A percentile compares a stretch with the other conserved stretches of the same genome.
Conservation (phyloP, 2,888 invertebrate genomes). For the Drosophila trichaetosa region DNA sequence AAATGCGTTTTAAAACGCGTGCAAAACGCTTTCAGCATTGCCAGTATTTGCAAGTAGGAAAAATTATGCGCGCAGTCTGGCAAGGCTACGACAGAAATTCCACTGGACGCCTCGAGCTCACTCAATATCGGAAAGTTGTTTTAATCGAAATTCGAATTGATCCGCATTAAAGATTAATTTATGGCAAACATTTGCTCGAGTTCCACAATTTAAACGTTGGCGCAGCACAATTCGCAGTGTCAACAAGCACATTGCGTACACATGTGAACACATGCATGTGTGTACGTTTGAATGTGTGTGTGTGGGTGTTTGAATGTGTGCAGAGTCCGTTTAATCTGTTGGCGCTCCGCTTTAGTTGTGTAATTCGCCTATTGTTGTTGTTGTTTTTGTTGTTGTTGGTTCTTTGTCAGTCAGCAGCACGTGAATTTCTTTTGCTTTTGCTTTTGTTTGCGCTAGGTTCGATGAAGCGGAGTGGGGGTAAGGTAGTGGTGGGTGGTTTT, state of each 20-base stretch:
- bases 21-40: constrained; percentile 26
- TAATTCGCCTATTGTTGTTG: constrained; percentile 16
- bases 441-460: constrained; percentile 10
- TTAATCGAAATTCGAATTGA: neutral
- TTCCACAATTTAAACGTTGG: neutral
- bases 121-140: neutral
- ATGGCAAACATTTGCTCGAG: constrained; percentile 5
- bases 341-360: constrained; percentile 42
- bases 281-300: neutral
- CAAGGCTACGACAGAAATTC: neutral
- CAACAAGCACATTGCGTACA: neutral
- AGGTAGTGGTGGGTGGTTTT: neutral
- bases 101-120: neutral
- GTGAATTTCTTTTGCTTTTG: constrained; percentile 17
- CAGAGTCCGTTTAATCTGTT: constrained; percentile 21
- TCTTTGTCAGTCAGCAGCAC: constrained; percentile 30
- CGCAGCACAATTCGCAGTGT: neutral
- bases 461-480: neutral
- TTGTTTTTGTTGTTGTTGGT: neutral
- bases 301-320: neutral
- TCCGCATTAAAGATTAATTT: constrained; percentile 10
- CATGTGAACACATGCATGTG: neutral
- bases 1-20: constrained; percentile 38
- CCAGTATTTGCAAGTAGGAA: neutral
- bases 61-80: neutral